phyloP scores from a whole-genome alignment of 30 jellyfish, hydroid and myxozoan species.

The Euphysa ruthae region DNA sequence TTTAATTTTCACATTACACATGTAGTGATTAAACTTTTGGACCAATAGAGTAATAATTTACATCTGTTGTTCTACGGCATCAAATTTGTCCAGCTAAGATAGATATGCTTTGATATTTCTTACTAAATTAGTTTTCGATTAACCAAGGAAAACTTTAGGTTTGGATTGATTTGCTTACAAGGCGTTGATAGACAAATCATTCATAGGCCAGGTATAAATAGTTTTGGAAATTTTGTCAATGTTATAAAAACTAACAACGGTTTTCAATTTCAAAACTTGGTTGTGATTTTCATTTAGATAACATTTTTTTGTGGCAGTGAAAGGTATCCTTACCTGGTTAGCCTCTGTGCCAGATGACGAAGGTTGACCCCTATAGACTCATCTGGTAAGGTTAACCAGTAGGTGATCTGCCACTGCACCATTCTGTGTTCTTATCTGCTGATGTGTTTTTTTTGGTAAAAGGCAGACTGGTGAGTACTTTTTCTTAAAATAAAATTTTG shows the following conservation, averaged over 20 bases:
- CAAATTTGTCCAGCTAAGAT: no score
- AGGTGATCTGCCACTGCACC: slow-evolving; percentile 4
- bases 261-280: not conserved
- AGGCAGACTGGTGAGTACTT: no score
- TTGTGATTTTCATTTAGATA: not conserved
- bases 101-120: no score
- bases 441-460: not conserved
- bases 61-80: no score
- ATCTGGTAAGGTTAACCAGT: not conserved
- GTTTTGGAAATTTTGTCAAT: not conserved
- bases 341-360: slow-evolving; percentile 11
- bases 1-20: no score
- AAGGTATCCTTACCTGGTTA: slow-evolving; percentile 11
- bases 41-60: no score
- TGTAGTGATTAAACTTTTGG: no score
- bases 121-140: no score
- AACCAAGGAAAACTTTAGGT: no score
- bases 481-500: no score
- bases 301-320: slow-evolving; percentile 4
- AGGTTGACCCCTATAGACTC: slow-evolving; percentile 33
- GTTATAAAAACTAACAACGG: not conserved
- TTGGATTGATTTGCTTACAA: no score
- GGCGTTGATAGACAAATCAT: no score
- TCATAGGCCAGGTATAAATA: not conserved
- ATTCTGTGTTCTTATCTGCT: not conserved